Conservation (phyloP, 35 echinoderm and acorn worm genomes). For the Hemicentrotus pulcherrimus region DNA sequence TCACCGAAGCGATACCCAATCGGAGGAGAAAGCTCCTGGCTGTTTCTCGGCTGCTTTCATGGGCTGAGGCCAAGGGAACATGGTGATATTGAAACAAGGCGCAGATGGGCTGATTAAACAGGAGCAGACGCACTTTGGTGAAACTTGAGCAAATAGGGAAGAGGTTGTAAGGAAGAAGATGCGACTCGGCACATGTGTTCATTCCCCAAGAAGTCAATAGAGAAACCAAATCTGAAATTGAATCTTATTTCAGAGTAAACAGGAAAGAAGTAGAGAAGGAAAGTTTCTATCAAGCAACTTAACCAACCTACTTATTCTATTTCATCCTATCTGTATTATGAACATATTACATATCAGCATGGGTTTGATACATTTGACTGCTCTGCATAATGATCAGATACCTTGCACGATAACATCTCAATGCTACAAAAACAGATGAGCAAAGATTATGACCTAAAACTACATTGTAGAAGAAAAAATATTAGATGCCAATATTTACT, state of each 20-base stretch:
- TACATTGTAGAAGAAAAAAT: too few species aligned
- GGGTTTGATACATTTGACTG: not conserved
- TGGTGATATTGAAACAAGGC: not conserved
- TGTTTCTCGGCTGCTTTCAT: constrained; percentile 16
- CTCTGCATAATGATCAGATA: not conserved
- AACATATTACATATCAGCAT: not conserved
- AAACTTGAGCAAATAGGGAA: constrained; percentile 18
- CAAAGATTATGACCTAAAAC: too few species aligned
- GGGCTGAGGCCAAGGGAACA: not conserved
- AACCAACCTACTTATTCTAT: not conserved
- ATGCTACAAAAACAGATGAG: too few species aligned
- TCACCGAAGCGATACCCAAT: not conserved
- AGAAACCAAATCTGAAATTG: constrained; percentile 11
- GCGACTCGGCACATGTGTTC: constrained; percentile 7
- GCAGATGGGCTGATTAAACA: constrained; percentile 10
- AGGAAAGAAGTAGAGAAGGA: not conserved
- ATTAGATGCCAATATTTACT: too few species aligned
- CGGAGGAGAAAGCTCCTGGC: not conserved
- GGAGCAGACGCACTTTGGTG: not conserved
- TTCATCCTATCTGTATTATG: not conserved
- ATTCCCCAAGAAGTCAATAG: not conserved
- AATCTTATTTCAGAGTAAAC: not conserved
- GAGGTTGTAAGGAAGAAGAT: not conserved
- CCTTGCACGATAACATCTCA: not conserved
- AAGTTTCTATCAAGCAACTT: not conserved